Percentiles rank a stretch among this genome's conserved stretches.
These are phyloP conservation scores for Oncorhynchus masou DNA, from an alignment of 2,113 vertebrate genomes.

Conservation along the genomic window DNA sequence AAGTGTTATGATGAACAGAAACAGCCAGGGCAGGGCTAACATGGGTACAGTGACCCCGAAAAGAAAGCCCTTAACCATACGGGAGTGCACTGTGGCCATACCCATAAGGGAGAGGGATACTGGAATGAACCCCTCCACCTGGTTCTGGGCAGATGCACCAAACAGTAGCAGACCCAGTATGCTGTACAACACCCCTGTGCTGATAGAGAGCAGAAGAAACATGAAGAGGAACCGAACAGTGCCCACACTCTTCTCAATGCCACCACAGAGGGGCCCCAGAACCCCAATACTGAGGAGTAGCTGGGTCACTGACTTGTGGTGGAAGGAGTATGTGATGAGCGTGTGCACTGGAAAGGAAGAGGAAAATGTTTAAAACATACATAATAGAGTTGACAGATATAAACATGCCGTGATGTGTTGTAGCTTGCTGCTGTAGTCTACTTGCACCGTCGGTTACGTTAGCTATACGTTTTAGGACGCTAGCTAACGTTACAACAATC, in stretches of 20 bases:
- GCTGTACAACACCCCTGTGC: slow-evolving; percentile 67
- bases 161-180: slow-evolving; percentile 47
- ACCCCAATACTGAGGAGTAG: slow-evolving; percentile 63
- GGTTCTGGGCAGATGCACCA: neutral
- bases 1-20: slow-evolving; percentile 67
- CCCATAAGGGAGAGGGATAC: slow-evolving; percentile 76
- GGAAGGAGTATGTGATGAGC: slow-evolving; percentile 78
- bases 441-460: too few relatives aligned
- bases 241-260: slow-evolving; percentile 78
- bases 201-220: slow-evolving; percentile 52
- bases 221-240: slow-evolving; percentile 60
- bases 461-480: too few relatives aligned
- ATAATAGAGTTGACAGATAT: neutral
- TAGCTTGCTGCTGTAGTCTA: too few relatives aligned
- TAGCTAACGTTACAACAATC: too few relatives aligned
- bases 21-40: slow-evolving; percentile 70
- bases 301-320: slow-evolving; percentile 70
- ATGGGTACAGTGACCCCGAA: slow-evolving; percentile 71
- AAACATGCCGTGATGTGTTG: too few relatives aligned
- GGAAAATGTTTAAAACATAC: neutral
- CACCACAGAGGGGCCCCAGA: slow-evolving; percentile 74
- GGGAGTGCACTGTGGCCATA: slow-evolving; percentile 57
- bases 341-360: slow-evolving; percentile 73
- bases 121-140: slow-evolving; percentile 66
- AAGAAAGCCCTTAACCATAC: slow-evolving; percentile 35